Evolutionary conservation across 1,140 invertebrate genomes (phyloP), one percentile per base, ranked within the genome.

Genomic region (Phymorhynchus buccinoides): DNA sequence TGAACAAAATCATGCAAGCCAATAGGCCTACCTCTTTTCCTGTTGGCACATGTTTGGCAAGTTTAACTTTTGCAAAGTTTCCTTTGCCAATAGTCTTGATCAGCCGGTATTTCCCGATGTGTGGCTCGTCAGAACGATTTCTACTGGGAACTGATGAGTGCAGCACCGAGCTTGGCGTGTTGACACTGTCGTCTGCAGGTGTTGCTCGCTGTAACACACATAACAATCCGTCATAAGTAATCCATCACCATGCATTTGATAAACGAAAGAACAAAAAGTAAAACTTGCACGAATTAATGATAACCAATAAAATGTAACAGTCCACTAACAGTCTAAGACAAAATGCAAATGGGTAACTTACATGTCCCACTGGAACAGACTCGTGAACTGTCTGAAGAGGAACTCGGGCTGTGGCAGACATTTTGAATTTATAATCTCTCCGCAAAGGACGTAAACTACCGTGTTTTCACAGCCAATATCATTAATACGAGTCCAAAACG

Each of bases 21-120:
- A n/a, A n/a, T n/a, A n/a, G n/a, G n/a, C n/a, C n/a, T 85, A 94
- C 93, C 95, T 99, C 99, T 94, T 99, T 98, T 89, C 98, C 98
- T 84, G 99, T 99, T 88, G 99, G 98, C 90, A 99, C 96, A 95
- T 99, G 99, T 94, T 99, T 99, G 86, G 99, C 99, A 86, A 99
- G 95, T 94, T 99, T 99, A 87, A 99, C 99, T 95, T 99, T 99
- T 91, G 99, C 99, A 95, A 99, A 99, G 95, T 99, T 99, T 71
- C 99, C 99, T 94, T 99, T 99, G 90, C 99, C 99, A 93, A 99
- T 99, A 87, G 99, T 99, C 95, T 99, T 99, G 92, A 99, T 96
- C 90, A 99, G 95, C 93, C 98, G 97, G 95, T 99, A 99, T 95
- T 99, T 99, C 91, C 98, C 99, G 92, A 99, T 93, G 87, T 93